Percentiles rank a stretch among this genome's conserved stretches.
phyloP scores from a whole-genome alignment of 2,113 vertebrate genomes.

The Malurus elegans region DNA sequence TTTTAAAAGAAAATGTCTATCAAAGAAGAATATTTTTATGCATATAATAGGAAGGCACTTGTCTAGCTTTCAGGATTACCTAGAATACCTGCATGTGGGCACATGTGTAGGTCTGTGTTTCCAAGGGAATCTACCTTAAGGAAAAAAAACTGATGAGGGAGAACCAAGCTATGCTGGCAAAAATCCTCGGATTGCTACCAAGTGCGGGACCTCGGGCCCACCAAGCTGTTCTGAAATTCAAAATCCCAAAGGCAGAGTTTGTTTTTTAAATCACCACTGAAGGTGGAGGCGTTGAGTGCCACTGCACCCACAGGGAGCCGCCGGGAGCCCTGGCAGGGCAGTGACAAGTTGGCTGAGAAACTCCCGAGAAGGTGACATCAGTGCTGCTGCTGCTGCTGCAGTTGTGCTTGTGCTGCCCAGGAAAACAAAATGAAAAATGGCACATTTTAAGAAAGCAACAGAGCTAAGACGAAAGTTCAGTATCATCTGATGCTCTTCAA shows the following conservation, averaged over 20 bases:
- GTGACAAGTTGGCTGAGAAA: neutral
- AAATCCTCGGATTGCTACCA: neutral
- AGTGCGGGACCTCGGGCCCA: neutral
- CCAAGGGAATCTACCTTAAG: neutral
- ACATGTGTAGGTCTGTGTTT: neutral
- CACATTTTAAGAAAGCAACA: neutral
- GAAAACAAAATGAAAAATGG: too few species aligned
- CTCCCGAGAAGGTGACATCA: neutral
- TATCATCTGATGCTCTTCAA: slow-evolving; percentile 1
- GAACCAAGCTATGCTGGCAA: neutral
- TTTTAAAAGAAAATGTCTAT: neutral
- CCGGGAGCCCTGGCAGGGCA: neutral
- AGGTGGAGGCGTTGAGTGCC: neutral
- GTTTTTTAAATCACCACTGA: fast-evolving
- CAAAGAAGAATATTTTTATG: neutral
- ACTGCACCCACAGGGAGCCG: neutral
- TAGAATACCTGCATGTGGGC: neutral
- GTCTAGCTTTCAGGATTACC: neutral
- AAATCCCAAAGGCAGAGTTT: neutral
- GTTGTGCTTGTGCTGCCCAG: neutral
- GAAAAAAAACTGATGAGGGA: neutral
- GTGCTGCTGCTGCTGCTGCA: neutral
- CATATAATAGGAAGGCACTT: neutral
- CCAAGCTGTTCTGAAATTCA: neutral
- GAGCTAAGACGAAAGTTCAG: neutral